Conservation (phyloP, 2,888 invertebrate species). For the Isotomurus palustris region DNA sequence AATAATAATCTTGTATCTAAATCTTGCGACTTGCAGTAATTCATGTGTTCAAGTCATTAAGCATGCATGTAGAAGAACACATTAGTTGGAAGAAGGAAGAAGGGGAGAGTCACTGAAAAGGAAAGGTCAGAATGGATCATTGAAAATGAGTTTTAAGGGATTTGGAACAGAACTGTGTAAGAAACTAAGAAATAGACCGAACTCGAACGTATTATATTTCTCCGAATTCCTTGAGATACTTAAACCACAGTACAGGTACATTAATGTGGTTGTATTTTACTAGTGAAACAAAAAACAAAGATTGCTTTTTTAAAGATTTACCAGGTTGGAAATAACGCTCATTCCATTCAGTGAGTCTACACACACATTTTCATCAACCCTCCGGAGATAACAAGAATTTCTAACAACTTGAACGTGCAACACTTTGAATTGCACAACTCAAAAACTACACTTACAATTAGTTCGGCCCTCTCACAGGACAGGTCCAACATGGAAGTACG, state of each 20-base stretch:
- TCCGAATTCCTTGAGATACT: background rate
- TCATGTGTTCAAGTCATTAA: too few species aligned
- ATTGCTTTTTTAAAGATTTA: background rate
- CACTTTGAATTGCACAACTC: background rate
- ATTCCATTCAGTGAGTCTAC: background rate
- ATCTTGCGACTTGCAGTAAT: too few species aligned
- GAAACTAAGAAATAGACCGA: background rate
- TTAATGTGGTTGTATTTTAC: too few species aligned
- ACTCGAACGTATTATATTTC: background rate
- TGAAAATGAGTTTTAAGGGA: slow-evolving; percentile 42
- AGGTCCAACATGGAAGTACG: too few species aligned
- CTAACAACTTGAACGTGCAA: background rate
- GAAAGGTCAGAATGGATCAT: slow-evolving; percentile 38
- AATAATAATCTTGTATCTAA: too few species aligned
- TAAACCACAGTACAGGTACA: too few species aligned
- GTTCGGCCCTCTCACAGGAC: too few species aligned
- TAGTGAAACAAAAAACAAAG: background rate
- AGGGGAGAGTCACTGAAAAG: background rate
- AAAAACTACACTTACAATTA: too few species aligned
- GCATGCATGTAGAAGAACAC: background rate
- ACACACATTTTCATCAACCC: background rate
- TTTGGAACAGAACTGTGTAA: background rate
- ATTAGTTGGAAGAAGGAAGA: background rate
- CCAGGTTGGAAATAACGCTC: background rate
- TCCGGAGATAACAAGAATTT: background rate